Evolutionary conservation across 2,797 vertebrate genomes (phyloP).

Genomic region (Tamandua tetradactyla): DNA sequence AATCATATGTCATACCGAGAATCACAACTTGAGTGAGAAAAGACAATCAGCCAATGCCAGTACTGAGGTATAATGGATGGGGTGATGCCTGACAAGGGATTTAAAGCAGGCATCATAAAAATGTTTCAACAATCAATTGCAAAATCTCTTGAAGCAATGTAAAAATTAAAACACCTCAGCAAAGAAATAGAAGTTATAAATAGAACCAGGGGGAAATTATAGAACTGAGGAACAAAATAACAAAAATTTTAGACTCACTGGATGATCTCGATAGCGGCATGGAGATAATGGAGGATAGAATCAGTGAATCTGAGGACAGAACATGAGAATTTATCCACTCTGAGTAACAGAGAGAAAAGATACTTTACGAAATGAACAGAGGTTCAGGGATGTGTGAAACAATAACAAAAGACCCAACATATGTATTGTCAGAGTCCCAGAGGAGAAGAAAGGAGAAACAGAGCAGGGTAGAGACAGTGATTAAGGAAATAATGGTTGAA

Average conservation of each 20-base stretch:
- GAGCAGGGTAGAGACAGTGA: not conserved
- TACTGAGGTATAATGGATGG: not conserved
- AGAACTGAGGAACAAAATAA: constrained; percentile 8
- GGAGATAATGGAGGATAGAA: not conserved
- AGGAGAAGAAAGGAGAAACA: not conserved
- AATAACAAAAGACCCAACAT: not conserved
- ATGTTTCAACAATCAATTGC: not conserved
- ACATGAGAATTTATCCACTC: not conserved
- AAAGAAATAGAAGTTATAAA: not conserved
- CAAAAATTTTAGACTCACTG: not conserved
- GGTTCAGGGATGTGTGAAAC: not conserved
- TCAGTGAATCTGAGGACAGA: not conserved
- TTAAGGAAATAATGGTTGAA: not conserved
- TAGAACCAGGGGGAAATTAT: constrained; percentile 17
- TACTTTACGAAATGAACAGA: not conserved
- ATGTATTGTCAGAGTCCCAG: not conserved
- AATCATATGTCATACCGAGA: not conserved
- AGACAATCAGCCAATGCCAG: not conserved
- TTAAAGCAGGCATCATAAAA: constrained; percentile 26
- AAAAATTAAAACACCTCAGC: not conserved
- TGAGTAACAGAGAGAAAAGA: not conserved
- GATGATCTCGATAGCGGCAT: not conserved
- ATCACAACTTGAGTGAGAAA: not conserved
- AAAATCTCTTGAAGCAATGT: not conserved
- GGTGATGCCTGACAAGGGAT: not conserved